Evolutionary conservation across 1,140 invertebrate genomes (phyloP).

Genomic region (Micrasema longulum): DNA sequence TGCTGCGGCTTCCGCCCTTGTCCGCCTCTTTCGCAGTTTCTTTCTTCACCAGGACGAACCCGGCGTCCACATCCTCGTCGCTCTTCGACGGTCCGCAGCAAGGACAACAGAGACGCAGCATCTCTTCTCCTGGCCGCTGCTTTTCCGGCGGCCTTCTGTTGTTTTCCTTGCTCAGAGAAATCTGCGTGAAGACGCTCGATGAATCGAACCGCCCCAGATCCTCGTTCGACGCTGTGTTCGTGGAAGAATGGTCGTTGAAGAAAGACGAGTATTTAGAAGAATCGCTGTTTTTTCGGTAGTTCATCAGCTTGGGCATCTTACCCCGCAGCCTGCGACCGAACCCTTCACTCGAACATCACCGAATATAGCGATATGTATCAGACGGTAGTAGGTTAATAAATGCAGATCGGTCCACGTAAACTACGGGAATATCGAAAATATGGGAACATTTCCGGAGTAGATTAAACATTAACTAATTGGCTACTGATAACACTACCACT

Average conservation of each 20-base stretch:
- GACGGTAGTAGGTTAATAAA: no score
- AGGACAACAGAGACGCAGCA: constrained; percentile 43
- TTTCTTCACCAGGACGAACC: constrained; percentile 61
- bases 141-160: constrained; percentile 41
- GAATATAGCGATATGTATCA: no score
- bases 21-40: constrained; percentile 48
- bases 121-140: background rate
- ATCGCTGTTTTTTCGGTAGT: constrained; percentile 55
- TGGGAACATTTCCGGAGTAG: no score
- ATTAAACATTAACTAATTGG: no score
- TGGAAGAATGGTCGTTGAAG: constrained; percentile 50
- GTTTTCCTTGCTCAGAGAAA: constrained; percentile 23
- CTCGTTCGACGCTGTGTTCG: constrained; percentile 47
- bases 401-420: no score
- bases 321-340: no score
- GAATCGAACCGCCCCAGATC: constrained; percentile 41
- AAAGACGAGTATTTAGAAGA: constrained; percentile 56
- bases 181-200: constrained; percentile 38
- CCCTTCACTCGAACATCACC: no score
- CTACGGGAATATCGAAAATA: no score
- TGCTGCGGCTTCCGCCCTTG: constrained; percentile 38
- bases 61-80: constrained; percentile 62
- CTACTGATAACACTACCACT: no score
- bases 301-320: constrained; percentile 56
- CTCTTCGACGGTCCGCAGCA: constrained; percentile 52